Percentiles rank a stretch among this genome's conserved stretches.
phyloP scores from a whole-genome alignment of 2,797 vertebrate genomes.

The Distichodus sexfasciatus region DNA sequence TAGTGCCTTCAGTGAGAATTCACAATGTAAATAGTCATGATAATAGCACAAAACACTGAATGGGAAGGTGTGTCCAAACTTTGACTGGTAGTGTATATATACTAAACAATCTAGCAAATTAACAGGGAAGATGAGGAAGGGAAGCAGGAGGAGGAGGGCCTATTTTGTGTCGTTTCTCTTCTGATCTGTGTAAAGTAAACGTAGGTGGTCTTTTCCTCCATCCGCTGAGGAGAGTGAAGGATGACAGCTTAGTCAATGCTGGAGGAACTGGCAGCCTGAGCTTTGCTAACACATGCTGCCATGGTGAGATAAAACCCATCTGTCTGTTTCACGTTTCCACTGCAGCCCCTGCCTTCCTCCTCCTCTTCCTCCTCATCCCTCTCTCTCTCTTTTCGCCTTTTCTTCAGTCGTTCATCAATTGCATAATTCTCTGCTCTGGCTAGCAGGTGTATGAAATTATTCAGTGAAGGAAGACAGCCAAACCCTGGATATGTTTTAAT shows the following conservation, averaged over 20 bases:
- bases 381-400: conserved; percentile 37
- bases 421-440: too few species aligned
- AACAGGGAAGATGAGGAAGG: background rate
- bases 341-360: conserved; percentile 56
- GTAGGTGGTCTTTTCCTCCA: conserved; percentile 27
- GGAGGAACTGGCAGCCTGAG: conserved; percentile 76
- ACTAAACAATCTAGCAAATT: too few species aligned
- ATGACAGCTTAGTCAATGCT: conserved; percentile 80
- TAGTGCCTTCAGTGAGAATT: too few species aligned
- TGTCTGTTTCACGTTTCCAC: conserved; percentile 72
- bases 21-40: too few species aligned
- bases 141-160: background rate
- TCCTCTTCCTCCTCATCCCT: conserved; percentile 42
- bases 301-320: conserved; percentile 81
- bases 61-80: too few species aligned
- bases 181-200: conserved; percentile 29
- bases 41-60: too few species aligned
- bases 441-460: too few species aligned
- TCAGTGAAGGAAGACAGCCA: too few species aligned
- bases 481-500: too few species aligned
- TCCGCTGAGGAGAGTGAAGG: conserved; percentile 13
- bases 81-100: too few species aligned
- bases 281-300: conserved; percentile 76
- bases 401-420: too few species aligned
- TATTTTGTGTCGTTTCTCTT: background rate